phyloP scores from a whole-genome alignment of 2,113 vertebrate species.

The Tenrec ecaudatus region DNA sequence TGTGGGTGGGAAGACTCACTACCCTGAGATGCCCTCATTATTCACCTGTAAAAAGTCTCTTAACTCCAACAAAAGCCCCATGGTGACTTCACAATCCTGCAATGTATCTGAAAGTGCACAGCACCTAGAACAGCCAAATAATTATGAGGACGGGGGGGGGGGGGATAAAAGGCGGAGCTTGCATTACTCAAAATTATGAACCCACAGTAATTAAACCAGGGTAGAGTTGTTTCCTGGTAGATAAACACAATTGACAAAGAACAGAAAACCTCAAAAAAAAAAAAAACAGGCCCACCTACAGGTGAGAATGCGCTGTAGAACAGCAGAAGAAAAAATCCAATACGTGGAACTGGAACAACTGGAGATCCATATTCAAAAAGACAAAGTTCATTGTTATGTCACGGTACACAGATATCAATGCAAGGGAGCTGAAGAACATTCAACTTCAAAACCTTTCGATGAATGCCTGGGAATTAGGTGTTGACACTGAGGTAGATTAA shows the following conservation, averaged over 20 bases:
- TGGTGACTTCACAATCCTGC: background rate
- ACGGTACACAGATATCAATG: background rate
- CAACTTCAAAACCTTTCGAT: background rate
- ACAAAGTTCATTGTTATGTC: background rate
- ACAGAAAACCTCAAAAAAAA: background rate
- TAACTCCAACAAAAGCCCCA: slow-evolving; percentile 21
- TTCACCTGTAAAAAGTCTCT: background rate
- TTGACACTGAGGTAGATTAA: background rate
- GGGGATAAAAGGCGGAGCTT: background rate
- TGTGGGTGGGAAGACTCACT: background rate
- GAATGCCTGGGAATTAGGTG: background rate
- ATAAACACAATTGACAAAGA: background rate
- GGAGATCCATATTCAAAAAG: background rate
- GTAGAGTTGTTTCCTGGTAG: too few relatives aligned
- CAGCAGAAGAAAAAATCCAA: background rate
- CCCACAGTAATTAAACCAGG: background rate
- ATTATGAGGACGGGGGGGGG: background rate
- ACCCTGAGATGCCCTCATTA: background rate
- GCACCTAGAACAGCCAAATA: background rate
- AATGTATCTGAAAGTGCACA: background rate
- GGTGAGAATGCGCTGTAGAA: too few relatives aligned
- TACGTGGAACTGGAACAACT: background rate
- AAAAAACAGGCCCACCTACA: background rate
- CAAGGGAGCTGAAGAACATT: background rate
- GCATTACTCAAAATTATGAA: background rate